Percentiles rank a stretch among this genome's conserved stretches.
Conservation (phyloP, 2,113 vertebrate species). For the Saccopteryx bilineata region DNA sequence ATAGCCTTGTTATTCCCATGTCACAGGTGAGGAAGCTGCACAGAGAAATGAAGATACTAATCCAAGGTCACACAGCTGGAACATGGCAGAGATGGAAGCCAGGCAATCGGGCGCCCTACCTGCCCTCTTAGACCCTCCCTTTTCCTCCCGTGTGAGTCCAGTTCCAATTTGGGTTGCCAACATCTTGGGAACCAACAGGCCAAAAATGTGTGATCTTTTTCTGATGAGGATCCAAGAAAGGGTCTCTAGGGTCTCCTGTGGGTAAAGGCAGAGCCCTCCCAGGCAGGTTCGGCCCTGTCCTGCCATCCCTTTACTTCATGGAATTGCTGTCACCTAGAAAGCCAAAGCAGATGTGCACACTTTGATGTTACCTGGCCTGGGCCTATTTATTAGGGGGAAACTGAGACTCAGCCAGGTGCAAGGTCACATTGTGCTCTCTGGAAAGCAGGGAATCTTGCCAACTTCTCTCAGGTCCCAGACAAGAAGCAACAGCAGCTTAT, state of each 20-base stretch:
- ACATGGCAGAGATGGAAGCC: background rate
- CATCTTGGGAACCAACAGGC: background rate
- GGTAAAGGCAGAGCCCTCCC: background rate
- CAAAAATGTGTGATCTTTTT: background rate
- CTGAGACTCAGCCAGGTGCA: constrained; percentile 9
- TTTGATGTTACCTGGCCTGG: background rate
- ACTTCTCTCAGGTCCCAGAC: background rate
- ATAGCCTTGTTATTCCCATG: background rate
- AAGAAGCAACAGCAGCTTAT: background rate
- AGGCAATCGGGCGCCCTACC: background rate
- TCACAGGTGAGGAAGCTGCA: background rate
- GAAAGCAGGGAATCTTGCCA: background rate
- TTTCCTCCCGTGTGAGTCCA: background rate
- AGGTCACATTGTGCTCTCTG: background rate
- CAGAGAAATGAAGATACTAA: constrained; percentile 28
- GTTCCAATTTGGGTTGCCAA: background rate
- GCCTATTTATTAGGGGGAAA: background rate
- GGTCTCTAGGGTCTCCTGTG: background rate
- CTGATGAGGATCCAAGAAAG: background rate
- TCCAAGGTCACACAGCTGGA: constrained; percentile 60
- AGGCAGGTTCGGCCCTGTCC: background rate
- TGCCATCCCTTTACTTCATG: background rate
- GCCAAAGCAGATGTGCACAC: background rate
- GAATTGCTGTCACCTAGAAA: background rate
- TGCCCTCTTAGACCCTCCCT: background rate